Base-by-base conservation (phyloP, 92 coral and sea anemone genomes). In the Metridium senile region DNA sequence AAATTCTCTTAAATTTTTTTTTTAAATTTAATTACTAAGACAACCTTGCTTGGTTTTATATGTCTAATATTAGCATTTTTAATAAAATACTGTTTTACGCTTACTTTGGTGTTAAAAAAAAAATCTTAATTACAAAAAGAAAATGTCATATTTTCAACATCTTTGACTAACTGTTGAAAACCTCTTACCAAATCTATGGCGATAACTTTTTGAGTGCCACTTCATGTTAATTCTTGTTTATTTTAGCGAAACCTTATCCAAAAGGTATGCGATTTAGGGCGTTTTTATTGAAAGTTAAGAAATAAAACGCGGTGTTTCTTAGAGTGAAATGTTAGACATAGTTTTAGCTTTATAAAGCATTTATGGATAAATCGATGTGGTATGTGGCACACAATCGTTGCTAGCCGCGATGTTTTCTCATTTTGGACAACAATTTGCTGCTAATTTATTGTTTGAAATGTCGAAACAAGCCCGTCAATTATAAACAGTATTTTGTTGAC, bases 401-500 rank as follows among this genome's bases (percentile, higher is more conserved):
- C 52, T 61, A 56, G 31, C 39, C 23, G 65, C 53, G 9, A 16
- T 56, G 7, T 29, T 21, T 25, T 72, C 69, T 63, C 23, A 63
- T 28, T 28, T 9, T 16, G 47, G 27, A 34, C 62, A 56, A n/a
- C 66, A 72, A 54, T 72, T 54, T 72, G 26, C 76, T 72, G 76
- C 43, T 72, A 56, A 72, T 72, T 53, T 59, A 72, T 33, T 72
- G 66, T 56, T 72, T 72, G 76, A 32, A 63, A 72, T 49, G 33
- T 26, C 76, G 53, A 72, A 53, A 72, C 29, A 72, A 39, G 32
- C 25, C 28, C 9, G 43, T 20, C 45, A 56, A n/a, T n/a, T n/a
- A n/a, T n/a, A n/a, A 56, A 59, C 45, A 72, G 76, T 32, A 31
- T 17, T 39, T 13, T 72, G 21, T 72, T 72, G 62, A 35, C 35